Evolutionary conservation across 2,797 vertebrate species (phyloP).

Genomic region (Poeciliopsis turneri): DNA sequence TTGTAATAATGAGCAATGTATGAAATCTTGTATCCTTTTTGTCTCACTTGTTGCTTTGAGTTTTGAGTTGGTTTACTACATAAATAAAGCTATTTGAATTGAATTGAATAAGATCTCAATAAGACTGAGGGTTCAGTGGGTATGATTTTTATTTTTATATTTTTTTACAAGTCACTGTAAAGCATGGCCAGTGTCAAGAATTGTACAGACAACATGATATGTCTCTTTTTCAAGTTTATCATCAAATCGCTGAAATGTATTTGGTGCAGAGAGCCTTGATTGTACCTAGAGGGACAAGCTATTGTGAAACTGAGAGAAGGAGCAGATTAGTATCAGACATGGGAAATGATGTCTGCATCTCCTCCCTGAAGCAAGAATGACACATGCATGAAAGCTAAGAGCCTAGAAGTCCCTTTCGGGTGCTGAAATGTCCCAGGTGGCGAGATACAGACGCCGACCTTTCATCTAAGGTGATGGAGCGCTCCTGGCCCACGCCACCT

Average conservation of each 20-base stretch:
- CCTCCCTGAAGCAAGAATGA: constrained; percentile 40
- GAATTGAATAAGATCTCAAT: neutral
- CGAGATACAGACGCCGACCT: constrained; percentile 58
- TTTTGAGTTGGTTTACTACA: neutral
- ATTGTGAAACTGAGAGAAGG: constrained; percentile 60
- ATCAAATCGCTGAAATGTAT: constrained; percentile 60
- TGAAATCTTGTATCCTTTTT: neutral
- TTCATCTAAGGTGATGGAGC: constrained; percentile 73
- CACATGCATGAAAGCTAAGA: constrained; percentile 70
- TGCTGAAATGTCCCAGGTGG: constrained; percentile 71
- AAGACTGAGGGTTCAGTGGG: neutral
- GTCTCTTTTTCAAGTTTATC: constrained; percentile 64
- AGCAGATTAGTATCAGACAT: constrained; percentile 72
- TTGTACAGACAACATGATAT: constrained; percentile 35
- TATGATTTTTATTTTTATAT: constrained; percentile 3
- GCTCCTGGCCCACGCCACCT: constrained; percentile 63
- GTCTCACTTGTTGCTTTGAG: neutral
- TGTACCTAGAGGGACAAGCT: constrained; percentile 46
- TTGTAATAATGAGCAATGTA: neutral
- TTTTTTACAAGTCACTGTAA: constrained; percentile 10
- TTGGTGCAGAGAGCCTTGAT: constrained; percentile 78
- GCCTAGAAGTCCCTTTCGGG: constrained; percentile 62
- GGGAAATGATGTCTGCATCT: constrained; percentile 65
- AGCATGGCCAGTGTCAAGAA: constrained; percentile 19
- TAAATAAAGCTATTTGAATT: neutral